A percentile compares a stretch with the other conserved stretches of the same genome.
Evolutionary conservation across 2,113 vertebrate genomes (phyloP).

Genomic region (Spea multiplicata): DNA sequence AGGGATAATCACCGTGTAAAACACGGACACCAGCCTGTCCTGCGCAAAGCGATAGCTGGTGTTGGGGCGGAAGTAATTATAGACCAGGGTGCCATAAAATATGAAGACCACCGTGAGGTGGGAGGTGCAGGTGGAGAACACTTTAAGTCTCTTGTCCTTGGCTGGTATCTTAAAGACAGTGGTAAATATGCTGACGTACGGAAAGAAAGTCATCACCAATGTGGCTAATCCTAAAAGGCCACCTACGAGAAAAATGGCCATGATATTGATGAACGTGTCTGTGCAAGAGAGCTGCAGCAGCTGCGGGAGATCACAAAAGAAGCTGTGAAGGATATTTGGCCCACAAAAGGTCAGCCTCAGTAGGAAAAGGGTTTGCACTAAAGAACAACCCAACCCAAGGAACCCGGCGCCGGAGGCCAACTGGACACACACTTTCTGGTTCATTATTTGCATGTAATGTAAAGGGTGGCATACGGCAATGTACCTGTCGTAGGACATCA

Average conservation of each 20-base stretch:
- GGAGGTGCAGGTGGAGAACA: conserved; percentile 6
- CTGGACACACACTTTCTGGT: background rate
- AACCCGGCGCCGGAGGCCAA: background rate
- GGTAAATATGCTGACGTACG: background rate
- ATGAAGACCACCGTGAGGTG: conserved; percentile 17
- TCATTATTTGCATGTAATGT: background rate
- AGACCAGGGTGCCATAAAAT: conserved; percentile 13
- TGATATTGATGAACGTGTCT: background rate
- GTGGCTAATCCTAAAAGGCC: background rate
- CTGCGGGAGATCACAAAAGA: conserved; percentile 17
- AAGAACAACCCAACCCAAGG: background rate
- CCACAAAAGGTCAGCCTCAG: conserved; percentile 3
- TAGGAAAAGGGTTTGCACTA: background rate
- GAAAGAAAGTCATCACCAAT: background rate
- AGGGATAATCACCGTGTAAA: conserved; percentile 56
- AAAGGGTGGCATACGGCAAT: conserved; percentile 19
- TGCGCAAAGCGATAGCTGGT: background rate
- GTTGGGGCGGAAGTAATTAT: conserved; percentile 5
- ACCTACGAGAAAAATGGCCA: background rate
- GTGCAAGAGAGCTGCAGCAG: conserved; percentile 1
- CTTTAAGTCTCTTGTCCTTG: background rate
- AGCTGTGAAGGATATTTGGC: background rate
- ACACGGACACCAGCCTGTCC: conserved; percentile 43
- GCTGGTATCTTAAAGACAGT: background rate
- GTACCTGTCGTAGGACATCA: conserved; percentile 18